Evolutionary conservation across 2,888 invertebrate genomes (phyloP).

Genomic region (Pecten maximus): DNA sequence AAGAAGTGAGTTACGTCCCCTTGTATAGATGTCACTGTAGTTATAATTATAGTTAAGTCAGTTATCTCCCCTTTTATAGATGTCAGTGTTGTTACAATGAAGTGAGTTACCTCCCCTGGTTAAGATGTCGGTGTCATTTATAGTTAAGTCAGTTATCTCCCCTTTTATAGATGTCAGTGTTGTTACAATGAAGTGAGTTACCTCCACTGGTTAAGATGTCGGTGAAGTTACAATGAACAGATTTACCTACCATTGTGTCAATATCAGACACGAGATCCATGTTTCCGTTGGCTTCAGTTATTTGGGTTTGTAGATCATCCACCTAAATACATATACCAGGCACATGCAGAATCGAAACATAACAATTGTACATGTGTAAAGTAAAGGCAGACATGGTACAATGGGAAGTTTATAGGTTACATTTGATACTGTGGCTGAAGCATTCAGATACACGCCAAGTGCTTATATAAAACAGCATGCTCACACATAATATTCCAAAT

Average conservation of each 20-base stretch:
- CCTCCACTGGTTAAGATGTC: neutral
- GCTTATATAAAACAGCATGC: too few species aligned
- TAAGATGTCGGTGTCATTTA: neutral
- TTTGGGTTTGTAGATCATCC: neutral
- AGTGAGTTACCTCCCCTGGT: neutral
- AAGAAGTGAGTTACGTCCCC: neutral
- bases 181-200: neutral
- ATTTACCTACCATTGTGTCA: neutral
- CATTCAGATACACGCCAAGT: neutral
- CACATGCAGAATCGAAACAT: neutral
- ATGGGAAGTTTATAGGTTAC: neutral
- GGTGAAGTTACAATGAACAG: neutral
- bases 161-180: neutral
- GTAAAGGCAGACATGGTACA: too few species aligned
- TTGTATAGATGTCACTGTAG: neutral
- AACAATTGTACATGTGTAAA: too few species aligned
- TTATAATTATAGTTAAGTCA: neutral
- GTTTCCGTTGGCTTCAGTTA: neutral
- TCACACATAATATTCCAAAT: too few species aligned
- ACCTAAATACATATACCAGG: neutral
- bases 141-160: neutral
- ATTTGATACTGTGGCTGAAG: neutral
- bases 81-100: neutral
- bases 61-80: neutral
- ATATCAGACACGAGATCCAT: neutral